Evolutionary conservation across 2,113 vertebrate species (phyloP).

Genomic region (Climacteris rufus): DNA sequence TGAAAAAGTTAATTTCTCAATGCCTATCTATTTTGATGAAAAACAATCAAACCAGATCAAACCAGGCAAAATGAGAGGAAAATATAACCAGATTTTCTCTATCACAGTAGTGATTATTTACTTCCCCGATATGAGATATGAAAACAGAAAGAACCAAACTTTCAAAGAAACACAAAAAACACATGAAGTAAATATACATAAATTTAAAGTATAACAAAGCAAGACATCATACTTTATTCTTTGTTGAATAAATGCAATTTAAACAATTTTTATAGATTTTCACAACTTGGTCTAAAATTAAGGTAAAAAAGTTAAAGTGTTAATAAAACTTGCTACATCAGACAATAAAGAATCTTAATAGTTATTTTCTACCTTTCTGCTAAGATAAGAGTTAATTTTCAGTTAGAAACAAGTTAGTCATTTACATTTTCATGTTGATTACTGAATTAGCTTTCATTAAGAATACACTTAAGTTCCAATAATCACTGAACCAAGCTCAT

Average conservation of each 20-base stretch:
- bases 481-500: constrained; percentile 88
- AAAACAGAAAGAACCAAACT: neutral
- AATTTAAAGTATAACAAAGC: neutral
- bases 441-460: constrained; percentile 99
- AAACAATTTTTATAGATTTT: neutral
- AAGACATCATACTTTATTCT: neutral
- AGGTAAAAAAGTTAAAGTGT: neutral
- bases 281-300: neutral
- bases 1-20: neutral
- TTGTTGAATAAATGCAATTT: neutral
- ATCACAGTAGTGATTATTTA: neutral
- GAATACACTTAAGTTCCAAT: constrained; percentile 95
- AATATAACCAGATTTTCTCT: neutral
- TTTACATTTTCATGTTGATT: constrained; percentile 98
- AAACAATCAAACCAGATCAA: neutral
- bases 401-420: constrained; percentile 89
- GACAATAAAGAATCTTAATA: neutral
- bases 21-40: neutral
- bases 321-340: constrained; percentile 23
- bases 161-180: neutral
- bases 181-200: neutral
- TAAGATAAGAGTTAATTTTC: constrained; percentile 94
- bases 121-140: neutral
- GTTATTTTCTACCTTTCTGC: constrained; percentile 75
- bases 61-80: neutral